Conservation (phyloP, 2,113 vertebrate species). For the Anseranas semipalmata region DNA sequence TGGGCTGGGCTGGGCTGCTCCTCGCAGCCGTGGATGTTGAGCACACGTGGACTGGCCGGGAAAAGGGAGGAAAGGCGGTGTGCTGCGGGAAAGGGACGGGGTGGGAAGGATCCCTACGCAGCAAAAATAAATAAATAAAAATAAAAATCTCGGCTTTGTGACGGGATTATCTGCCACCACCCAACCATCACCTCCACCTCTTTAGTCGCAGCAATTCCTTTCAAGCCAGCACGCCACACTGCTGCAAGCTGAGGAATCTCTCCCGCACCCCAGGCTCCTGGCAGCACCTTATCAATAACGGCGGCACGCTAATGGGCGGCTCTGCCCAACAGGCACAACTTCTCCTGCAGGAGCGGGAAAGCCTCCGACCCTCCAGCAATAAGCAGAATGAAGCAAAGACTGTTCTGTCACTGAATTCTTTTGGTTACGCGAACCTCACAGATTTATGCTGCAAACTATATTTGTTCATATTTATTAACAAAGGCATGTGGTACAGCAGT, state of each 20-base stretch:
- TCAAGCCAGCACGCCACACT: neutral
- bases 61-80: neutral
- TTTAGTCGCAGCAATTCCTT: neutral
- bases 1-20: too few relatives aligned
- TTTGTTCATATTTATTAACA: neutral
- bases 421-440: neutral
- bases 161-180: neutral
- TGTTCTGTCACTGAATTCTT: neutral
- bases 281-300: neutral
- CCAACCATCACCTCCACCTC: neutral
- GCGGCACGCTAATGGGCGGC: accelerated
- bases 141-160: neutral
- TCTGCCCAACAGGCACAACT: neutral
- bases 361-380: neutral
- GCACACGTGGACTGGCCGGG: neutral
- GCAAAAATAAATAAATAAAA: neutral
- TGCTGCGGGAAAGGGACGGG: neutral
- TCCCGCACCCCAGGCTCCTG: neutral
- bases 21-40: too few relatives aligned
- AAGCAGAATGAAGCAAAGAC: neutral
- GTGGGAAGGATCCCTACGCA: neutral
- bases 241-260: neutral
- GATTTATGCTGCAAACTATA: neutral
- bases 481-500: accelerated
- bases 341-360: neutral